Conservation (phyloP, 2,113 vertebrate species). For the Corythornis madagascariensis region DNA sequence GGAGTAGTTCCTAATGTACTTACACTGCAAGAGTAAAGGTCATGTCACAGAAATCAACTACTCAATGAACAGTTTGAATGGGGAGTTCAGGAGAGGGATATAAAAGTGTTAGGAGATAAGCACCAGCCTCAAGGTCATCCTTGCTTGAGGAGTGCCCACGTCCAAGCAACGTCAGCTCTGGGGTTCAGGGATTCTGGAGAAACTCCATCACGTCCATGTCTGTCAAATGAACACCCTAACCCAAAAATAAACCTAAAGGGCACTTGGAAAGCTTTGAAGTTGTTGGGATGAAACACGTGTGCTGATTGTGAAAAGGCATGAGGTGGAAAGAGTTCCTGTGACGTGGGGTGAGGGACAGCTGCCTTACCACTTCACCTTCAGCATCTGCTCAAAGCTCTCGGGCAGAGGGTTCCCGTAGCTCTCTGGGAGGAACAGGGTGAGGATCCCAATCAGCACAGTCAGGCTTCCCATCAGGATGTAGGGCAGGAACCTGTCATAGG, state of each 20-base stretch:
- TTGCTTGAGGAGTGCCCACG: not conserved
- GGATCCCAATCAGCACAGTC: constrained; percentile 78
- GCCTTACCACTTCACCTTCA: constrained; percentile 82
- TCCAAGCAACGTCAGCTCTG: not conserved
- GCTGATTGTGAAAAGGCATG: not conserved
- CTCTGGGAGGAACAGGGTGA: constrained; percentile 85
- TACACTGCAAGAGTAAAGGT: not conserved
- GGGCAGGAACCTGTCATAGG: constrained; percentile 79
- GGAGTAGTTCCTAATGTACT: not conserved
- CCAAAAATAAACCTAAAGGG: not conserved
- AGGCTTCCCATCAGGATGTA: constrained; percentile 88
- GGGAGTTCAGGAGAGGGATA: not conserved
- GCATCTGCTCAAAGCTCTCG: constrained; percentile 85
- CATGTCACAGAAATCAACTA: not conserved
- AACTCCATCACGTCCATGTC: not conserved
- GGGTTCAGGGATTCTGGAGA: not conserved
- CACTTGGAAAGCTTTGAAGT: not conserved
- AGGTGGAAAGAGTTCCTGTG: not conserved
- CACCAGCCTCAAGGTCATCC: not conserved
- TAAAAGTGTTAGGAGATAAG: not conserved
- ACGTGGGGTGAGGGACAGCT: not conserved
- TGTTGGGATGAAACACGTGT: not conserved
- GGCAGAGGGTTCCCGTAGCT: constrained; percentile 78
- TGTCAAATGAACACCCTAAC: not conserved
- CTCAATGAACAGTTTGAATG: not conserved